phyloP scores from a whole-genome alignment of 2,113 vertebrate genomes.

The Menura novaehollandiae region DNA sequence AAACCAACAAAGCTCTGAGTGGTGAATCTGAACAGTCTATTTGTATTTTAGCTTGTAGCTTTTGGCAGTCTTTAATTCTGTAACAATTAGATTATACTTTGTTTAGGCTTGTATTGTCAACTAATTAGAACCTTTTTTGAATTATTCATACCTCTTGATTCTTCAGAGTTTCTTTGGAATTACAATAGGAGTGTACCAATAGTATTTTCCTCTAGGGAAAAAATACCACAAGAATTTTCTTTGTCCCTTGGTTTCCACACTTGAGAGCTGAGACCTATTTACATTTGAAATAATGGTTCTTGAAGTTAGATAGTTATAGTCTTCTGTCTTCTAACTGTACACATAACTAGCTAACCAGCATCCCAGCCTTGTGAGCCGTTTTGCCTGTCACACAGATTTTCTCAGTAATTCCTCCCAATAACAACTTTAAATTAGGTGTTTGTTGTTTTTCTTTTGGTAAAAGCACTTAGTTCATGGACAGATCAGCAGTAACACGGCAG shows the following conservation, averaged over 20 bases:
- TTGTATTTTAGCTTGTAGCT: not conserved
- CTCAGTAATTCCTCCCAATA: not conserved
- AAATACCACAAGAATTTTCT: not conserved
- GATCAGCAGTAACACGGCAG: not conserved
- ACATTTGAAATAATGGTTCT: not conserved
- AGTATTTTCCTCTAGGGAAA: not conserved
- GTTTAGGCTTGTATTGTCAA: not conserved
- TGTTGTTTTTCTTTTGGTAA: not conserved
- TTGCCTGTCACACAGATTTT: not conserved
- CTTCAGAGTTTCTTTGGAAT: not conserved
- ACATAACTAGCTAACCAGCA: not conserved
- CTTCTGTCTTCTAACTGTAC: not conserved
- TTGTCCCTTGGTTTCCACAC: not conserved
- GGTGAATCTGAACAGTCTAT: not conserved
- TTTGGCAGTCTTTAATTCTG: not conserved
- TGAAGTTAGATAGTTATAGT: not conserved
- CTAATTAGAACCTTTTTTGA: not conserved
- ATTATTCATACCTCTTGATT: constrained; percentile 23
- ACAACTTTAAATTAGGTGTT: not conserved
- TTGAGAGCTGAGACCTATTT: not conserved
- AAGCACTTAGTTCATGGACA: not conserved
- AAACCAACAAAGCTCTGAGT: not conserved
- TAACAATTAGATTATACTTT: not conserved
- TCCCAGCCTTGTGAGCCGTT: not conserved
- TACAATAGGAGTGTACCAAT: not conserved